Evolutionary conservation across 2,113 vertebrate species (phyloP), one percentile per base, ranked within the genome.

Genomic region (Puntigrus tetrazona): DNA sequence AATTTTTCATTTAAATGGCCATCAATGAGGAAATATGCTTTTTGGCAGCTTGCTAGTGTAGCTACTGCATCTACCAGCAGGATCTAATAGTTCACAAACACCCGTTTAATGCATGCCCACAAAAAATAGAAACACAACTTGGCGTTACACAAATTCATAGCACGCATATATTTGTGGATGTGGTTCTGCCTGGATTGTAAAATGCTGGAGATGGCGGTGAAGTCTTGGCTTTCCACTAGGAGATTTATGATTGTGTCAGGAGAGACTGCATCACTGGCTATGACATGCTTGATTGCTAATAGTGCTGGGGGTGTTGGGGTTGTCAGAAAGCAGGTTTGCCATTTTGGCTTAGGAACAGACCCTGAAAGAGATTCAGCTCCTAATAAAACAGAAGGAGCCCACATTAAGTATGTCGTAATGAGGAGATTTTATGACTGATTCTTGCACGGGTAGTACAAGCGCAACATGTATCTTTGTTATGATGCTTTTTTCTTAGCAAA

Each of bases 241-340:
- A 86, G 78, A 85, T 86, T 85, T 86, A 89, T 74, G 43, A 82
- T 43, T 10, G 50, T 78, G 84, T 82, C 67, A 70, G 36, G 74
- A 69, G 20, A 63, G 75, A 65, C 74, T 65, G 73, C 59, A 72
- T 69, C 20, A 61, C 70, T 27, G 38, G 52, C 69, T 77, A 57
- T 83, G 88, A 84, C 79, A 76, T 80, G 86, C 57, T 87, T 78
- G 82, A 83, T 83, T 84, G 79, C 76, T 76, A 82, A 82, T 85
- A 29, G 83, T 77, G 69, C 69, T 81, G 50, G 34, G 36, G 61
- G 57, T 29, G 45, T 55, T 47, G 69, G 52, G 61, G 55, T 36
- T 85, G 76, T 70, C 70, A 84, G 61, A 79, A 43, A 36, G 11
- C 65, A 55, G 67, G 75, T 73, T 79, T 82, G 75, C 29, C 29